phyloP scores from a whole-genome alignment of 2,797 vertebrate species.

The Labeo calbasu region DNA sequence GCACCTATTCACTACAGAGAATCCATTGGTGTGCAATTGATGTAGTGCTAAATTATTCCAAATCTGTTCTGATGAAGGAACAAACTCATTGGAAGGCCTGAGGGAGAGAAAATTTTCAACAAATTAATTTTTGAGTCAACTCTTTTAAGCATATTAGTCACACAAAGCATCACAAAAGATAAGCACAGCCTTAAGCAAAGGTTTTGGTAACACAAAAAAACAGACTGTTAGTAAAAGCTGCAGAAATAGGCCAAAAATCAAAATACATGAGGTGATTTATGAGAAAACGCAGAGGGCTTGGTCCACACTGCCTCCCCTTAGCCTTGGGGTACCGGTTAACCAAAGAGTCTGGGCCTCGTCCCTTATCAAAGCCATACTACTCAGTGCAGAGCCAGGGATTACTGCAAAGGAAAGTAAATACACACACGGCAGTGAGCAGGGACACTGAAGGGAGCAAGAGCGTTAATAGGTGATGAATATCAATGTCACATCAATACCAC shows the following conservation, averaged over 20 bases:
- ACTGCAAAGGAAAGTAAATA: slow-evolving; percentile 94
- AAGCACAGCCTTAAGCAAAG: slow-evolving; percentile 51
- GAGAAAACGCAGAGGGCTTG: slow-evolving; percentile 66
- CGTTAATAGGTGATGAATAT: slow-evolving; percentile 35
- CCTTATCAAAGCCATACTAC: slow-evolving; percentile 88
- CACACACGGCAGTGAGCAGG: slow-evolving; percentile 81
- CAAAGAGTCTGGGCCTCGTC: slow-evolving; percentile 81
- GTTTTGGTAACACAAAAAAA: slow-evolving; percentile 47
- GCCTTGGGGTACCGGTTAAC: slow-evolving; percentile 72
- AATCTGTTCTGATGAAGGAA: neutral
- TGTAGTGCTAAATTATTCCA: neutral
- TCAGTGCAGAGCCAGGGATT: slow-evolving; percentile 99
- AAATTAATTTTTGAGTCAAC: neutral
- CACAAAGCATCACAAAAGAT: slow-evolving; percentile 38
- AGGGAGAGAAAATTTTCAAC: neutral
- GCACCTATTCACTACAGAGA: neutral
- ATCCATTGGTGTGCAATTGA: neutral
- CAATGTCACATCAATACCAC: slow-evolving; percentile 39
- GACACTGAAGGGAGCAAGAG: slow-evolving; percentile 55
- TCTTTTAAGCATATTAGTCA: slow-evolving; percentile 62
- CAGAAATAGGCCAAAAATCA: slow-evolving; percentile 49
- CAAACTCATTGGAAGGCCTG: neutral
- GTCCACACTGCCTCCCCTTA: slow-evolving; percentile 73
- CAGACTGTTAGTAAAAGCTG: slow-evolving; percentile 61
- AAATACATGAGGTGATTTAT: slow-evolving; percentile 66